Evolutionary conservation across 2,888 invertebrate species (phyloP).

Genomic region (Frankliniella intonsa): DNA sequence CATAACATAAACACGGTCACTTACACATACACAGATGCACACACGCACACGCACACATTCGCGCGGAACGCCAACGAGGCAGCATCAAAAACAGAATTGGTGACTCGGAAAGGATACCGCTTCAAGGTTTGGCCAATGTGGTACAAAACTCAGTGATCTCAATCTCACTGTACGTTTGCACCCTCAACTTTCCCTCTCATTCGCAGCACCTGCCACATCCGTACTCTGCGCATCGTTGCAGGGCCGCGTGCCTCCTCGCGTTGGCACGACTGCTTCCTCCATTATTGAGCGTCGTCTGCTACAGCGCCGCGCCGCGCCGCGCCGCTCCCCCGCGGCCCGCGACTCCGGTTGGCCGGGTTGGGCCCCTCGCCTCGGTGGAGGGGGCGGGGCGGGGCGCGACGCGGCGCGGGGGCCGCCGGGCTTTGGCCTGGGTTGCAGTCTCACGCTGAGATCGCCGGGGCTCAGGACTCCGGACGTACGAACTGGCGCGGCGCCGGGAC

Average conservation of each 20-base stretch:
- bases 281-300: conserved; percentile 3
- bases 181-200: too few relatives aligned
- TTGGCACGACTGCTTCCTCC: not conserved
- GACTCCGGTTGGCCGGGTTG: not conserved
- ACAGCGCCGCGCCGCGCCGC: not conserved
- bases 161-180: too few relatives aligned
- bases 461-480: conserved; percentile 31
- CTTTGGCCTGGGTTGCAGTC: conserved; percentile 29
- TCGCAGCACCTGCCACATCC: too few relatives aligned
- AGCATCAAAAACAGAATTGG: too few relatives aligned
- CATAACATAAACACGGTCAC: too few relatives aligned
- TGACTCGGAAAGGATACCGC: too few relatives aligned
- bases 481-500: conserved; percentile 40
- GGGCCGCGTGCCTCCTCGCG: not conserved
- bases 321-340: not conserved
- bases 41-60: too few relatives aligned
- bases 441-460: conserved; percentile 39
- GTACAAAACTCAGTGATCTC: too few relatives aligned
- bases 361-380: not conserved
- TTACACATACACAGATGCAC: too few relatives aligned
- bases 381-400: not conserved
- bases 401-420: not conserved
- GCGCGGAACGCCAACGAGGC: too few relatives aligned
- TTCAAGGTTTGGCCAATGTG: too few relatives aligned
- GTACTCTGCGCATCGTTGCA: not conserved